Conservation (phyloP, 1,140 invertebrate genomes). For the Drosophila gunungcola region DNA sequence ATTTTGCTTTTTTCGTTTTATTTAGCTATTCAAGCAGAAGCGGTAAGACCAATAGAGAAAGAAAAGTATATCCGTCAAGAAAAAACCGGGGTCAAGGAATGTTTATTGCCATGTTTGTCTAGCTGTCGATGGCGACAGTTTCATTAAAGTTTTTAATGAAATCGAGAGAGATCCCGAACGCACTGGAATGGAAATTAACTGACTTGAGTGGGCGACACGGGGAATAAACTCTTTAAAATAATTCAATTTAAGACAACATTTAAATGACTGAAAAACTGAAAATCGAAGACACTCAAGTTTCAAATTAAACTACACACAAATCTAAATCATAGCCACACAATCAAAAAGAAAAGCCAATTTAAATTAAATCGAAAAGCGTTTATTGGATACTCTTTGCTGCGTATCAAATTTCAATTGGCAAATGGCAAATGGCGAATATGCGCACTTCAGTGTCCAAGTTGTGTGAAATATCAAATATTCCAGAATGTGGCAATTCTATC, state of each 20-base stretch:
- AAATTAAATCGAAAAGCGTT: slow-evolving; percentile 32
- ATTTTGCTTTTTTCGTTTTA: no score
- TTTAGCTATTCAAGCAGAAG: slow-evolving; percentile 1
- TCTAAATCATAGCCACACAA: slow-evolving; percentile 14
- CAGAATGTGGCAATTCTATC: not conserved
- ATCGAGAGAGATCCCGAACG: slow-evolving; percentile 3
- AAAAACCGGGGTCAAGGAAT: slow-evolving; percentile 41
- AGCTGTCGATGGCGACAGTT: slow-evolving; percentile 15
- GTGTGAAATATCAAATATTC: not conserved
- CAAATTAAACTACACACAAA: not conserved
- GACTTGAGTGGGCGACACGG: not conserved
- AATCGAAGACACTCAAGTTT: no score
- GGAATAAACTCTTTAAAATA: no score
- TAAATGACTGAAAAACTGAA: no score
- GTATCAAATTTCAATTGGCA: slow-evolving; percentile 20
- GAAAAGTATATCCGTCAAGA: slow-evolving; percentile 1
- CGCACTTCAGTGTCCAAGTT: no score
- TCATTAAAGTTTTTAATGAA: slow-evolving; percentile 49
- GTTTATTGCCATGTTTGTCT: slow-evolving; percentile 71
- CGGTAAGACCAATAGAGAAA: slow-evolving; percentile 31
- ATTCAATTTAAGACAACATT: no score
- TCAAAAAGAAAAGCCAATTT: slow-evolving; percentile 10
- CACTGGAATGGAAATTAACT: slow-evolving; percentile 39
- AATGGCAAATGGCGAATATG: not conserved
- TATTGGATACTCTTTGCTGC: slow-evolving; percentile 15